These are phyloP conservation scores for Tragelaphus scriptus DNA, from an alignment of 2,113 vertebrate species.

Conservation along the genomic window DNA sequence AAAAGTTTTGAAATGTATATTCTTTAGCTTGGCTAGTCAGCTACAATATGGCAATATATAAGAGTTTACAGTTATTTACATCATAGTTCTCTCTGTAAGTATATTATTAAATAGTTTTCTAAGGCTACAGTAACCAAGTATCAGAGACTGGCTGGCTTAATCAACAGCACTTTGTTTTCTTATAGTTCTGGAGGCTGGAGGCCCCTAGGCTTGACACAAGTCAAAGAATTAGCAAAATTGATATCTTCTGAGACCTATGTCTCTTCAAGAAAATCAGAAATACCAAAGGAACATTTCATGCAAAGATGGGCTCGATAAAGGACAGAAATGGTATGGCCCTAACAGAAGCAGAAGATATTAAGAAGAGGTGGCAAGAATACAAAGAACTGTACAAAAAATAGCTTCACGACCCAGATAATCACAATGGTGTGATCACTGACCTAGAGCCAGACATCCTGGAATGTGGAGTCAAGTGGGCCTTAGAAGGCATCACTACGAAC, in stretches of 20 bases:
- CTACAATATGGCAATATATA: not conserved
- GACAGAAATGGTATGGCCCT: no score
- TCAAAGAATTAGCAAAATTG: not conserved
- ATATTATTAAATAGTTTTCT: not conserved
- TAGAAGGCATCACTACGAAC: no score
- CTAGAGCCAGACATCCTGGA: no score
- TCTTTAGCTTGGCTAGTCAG: not conserved
- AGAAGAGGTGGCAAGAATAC: no score
- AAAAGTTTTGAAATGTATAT: not conserved
- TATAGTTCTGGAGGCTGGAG: not conserved
- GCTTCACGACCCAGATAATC: no score
- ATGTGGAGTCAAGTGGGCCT: no score
- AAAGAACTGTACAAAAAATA: no score
- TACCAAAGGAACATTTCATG: no score
- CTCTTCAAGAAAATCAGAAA: no score
- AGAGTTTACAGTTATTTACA: not conserved
- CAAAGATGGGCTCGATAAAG: no score
- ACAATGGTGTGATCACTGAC: no score
- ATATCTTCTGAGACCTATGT: not conserved
- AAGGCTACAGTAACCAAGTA: not conserved
- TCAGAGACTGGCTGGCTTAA: not conserved
- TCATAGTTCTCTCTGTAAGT: not conserved
- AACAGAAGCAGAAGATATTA: no score
- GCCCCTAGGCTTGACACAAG: not conserved
- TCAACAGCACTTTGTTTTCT: not conserved